Evolutionary conservation across 2,797 vertebrate species (phyloP), one percentile per base, ranked within the genome.

Genomic region (Mus minutoides): DNA sequence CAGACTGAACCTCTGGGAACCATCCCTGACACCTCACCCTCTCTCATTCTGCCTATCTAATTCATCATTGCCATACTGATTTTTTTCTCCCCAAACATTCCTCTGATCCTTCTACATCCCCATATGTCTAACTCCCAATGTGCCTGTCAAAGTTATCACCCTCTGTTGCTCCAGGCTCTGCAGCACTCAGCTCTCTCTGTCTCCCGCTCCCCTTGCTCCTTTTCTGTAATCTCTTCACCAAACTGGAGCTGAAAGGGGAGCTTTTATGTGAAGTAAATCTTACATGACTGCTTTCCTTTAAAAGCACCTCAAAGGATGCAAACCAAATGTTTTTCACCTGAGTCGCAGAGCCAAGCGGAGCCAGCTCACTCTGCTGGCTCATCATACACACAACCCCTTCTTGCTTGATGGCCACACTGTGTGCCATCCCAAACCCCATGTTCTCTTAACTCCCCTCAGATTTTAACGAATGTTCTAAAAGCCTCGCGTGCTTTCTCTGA

Each of bases 261-360:
- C 21, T 77, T 82, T 46, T 82, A 77, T 24, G 54, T 40, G 85
- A 67, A 83, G n/a, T 60, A 94, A 46, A 78, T 96, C 79, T 85
- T 79, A 56, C 17, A 2, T 62, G 56, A 49, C 69, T 91, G 64
- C 46, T 73, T 67, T 77, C 0, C 71, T 75, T 78, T n/a, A 79
- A 85, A 54, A 21, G 40, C 89, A 40, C 89, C 79, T 96, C 64
- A 62, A 87, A 88, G 91, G 62, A n/a, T 54, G 49, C 76, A 64
- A 37, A 93, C 52, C 14, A 34, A 31, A 43, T 83, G 92, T 83
- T 87, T 83, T 95, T 79, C 40, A 31, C 71, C 12, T 87, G 79
- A 87, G 75, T 87, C 67, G 43, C 19, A 17, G 0, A 7, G 26
- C 60, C 11, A 34, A 49, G 22, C 8, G 2, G 29, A 31, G 56